These are phyloP conservation scores for Rhinophrynus dorsalis DNA, from an alignment of 2,797 vertebrate species.

Conservation along the genomic window DNA sequence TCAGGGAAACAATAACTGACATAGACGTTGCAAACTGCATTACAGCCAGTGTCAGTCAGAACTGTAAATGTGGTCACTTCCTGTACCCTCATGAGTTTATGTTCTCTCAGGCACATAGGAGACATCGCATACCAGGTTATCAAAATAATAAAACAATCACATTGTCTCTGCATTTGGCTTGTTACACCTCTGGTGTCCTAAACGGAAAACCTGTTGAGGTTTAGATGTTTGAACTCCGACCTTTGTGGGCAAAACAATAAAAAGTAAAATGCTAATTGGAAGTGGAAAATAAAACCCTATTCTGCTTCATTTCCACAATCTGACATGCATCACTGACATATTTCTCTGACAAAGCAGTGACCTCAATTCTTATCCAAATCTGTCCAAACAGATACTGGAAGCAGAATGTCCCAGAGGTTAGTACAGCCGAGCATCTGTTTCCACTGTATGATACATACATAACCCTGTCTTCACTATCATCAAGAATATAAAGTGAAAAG, in stretches of 20 bases:
- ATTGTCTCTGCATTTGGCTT: conserved; percentile 26
- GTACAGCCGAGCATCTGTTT: conserved; percentile 73
- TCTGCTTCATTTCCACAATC: conserved; percentile 61
- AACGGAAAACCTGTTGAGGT: conserved; percentile 41
- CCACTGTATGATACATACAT: conserved; percentile 60
- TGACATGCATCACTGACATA: conserved; percentile 63
- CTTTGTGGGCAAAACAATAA: conserved; percentile 42
- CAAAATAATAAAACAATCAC: conserved; percentile 37
- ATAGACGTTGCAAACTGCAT: conserved; percentile 15
- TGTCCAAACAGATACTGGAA: conserved; percentile 70
- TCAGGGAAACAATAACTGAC: conserved; percentile 25
- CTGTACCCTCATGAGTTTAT: conserved; percentile 6
- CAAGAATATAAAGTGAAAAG: conserved; percentile 30
- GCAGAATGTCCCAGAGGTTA: conserved; percentile 71
- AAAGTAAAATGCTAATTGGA: conserved; percentile 44
- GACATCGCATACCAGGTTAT: conserved; percentile 28
- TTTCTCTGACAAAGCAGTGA: conserved; percentile 63
- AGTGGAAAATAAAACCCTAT: conserved; percentile 58
- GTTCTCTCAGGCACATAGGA: background rate
- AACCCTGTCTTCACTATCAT: conserved; percentile 45
- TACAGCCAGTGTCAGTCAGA: conserved; percentile 4
- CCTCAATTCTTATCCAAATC: conserved; percentile 70
- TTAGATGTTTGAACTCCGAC: conserved; percentile 49
- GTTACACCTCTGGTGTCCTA: conserved; percentile 33
- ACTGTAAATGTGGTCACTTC: conserved; percentile 32